Percentiles rank a stretch among this genome's conserved stretches.
Evolutionary conservation across 2,113 vertebrate species (phyloP).

Genomic region (Salvelinus sp.): DNA sequence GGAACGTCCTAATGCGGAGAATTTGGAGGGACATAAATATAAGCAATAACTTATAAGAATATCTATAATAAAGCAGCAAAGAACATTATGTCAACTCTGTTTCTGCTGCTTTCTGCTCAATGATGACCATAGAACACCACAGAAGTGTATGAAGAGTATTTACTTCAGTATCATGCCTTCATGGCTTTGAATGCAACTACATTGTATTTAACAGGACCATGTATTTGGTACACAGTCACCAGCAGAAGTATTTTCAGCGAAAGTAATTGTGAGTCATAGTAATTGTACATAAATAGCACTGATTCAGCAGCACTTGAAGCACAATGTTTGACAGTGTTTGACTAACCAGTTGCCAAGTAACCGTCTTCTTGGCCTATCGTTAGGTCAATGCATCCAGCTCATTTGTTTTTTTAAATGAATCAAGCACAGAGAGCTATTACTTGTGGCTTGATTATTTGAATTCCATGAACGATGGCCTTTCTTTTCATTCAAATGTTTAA

Average conservation of each 20-base stretch:
- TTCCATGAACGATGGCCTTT: neutral
- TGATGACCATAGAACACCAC: too few relatives aligned
- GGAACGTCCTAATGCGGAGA: too few relatives aligned
- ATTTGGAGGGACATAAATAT: too few relatives aligned
- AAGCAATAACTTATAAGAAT: too few relatives aligned
- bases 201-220: neutral
- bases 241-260: conserved; percentile 19
- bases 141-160: too few relatives aligned
- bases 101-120: too few relatives aligned
- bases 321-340: conserved; percentile 46
- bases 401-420: conserved; percentile 58
- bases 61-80: too few relatives aligned
- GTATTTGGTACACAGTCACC: conserved; percentile 17
- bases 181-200: neutral
- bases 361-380: conserved; percentile 56
- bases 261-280: conserved; percentile 48
- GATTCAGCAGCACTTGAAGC: conserved; percentile 55
- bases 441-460: neutral
- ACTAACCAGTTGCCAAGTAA: conserved; percentile 73
- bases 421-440: conserved; percentile 33
- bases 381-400: conserved; percentile 57
- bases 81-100: too few relatives aligned
- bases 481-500: conserved; percentile 15
- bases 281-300: conserved; percentile 54
- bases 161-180: too few relatives aligned